These are phyloP conservation scores for Scaptomyza graminum DNA, from an alignment of 1,140 invertebrate genomes.

Conservation along the genomic window DNA sequence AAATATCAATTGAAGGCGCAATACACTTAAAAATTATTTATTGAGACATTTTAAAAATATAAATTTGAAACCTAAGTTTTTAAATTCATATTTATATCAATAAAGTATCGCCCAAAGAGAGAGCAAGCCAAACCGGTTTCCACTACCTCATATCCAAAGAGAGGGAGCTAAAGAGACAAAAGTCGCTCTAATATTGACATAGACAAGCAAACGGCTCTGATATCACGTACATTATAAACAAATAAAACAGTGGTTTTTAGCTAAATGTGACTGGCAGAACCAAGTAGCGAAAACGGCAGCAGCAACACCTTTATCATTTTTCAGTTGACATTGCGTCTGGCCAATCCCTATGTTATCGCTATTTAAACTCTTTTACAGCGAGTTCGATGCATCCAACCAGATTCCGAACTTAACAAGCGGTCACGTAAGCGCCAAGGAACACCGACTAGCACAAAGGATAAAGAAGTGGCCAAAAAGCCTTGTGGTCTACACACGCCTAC, in stretches of 20 bases:
- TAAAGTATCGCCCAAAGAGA: not conserved
- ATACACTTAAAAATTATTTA: not conserved
- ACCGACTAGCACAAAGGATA: conserved; percentile 45
- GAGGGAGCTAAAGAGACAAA: conserved; percentile 50
- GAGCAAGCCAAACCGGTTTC: not conserved
- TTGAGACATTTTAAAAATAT: not conserved
- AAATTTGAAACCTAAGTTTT: not conserved
- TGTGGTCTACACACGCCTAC: conserved; percentile 29
- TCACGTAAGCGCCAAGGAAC: conserved; percentile 52
- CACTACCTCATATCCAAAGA: not conserved
- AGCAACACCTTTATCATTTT: conserved; percentile 50
- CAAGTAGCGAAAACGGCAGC: conserved; percentile 40
- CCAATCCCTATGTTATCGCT: conserved; percentile 13
- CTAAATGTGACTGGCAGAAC: conserved; percentile 69
- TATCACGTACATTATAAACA: conserved; percentile 77
- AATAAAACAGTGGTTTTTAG: conserved; percentile 80
- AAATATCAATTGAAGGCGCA: conserved; percentile 11
- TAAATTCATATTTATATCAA: not conserved
- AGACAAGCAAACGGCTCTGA: conserved; percentile 45
- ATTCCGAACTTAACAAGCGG: conserved; percentile 61
- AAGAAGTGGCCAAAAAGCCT: conserved; percentile 18
- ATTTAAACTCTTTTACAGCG: conserved; percentile 49
- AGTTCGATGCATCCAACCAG: conserved; percentile 71
- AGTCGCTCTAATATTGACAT: conserved; percentile 55
- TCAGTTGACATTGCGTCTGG: conserved; percentile 29